Percentiles rank a stretch among this genome's conserved stretches.
phyloP scores from a whole-genome alignment of 2,797 vertebrate species.

The Numenius phaeopus region DNA sequence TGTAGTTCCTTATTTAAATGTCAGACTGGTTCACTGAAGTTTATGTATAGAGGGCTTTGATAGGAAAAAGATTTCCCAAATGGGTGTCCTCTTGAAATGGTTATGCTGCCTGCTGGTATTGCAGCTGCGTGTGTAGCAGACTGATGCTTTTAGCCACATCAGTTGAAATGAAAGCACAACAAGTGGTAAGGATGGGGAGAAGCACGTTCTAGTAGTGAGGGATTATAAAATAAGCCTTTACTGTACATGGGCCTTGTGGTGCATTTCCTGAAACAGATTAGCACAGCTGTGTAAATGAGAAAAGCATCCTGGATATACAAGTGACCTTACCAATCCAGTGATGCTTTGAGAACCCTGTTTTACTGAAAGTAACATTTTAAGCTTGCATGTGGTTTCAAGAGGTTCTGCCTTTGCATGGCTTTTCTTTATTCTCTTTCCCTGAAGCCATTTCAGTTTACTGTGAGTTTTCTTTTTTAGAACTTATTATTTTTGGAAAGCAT shows the following conservation, averaged over 20 bases:
- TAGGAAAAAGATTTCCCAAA: not conserved
- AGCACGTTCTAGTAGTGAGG: not conserved
- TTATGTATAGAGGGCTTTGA: not conserved
- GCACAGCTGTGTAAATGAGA: not conserved
- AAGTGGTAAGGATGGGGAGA: not conserved
- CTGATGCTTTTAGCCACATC: not conserved
- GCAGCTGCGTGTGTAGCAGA: not conserved
- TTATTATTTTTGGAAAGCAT: conserved; percentile 79
- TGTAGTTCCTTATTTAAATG: not conserved
- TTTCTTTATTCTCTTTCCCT: conserved; percentile 36
- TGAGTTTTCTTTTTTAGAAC: conserved; percentile 60
- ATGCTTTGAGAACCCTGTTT: not conserved
- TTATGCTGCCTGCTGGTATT: not conserved
- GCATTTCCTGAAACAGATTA: not conserved
- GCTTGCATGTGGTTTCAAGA: not conserved
- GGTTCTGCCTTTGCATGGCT: not conserved
- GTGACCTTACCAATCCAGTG: not conserved
- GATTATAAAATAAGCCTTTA: not conserved
- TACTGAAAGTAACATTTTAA: not conserved
- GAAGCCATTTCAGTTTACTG: conserved; percentile 34
- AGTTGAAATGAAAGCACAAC: not conserved
- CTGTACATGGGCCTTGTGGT: not conserved
- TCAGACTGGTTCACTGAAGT: not conserved
- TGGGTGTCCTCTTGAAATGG: not conserved
- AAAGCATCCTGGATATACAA: not conserved